Percentiles rank a stretch among this genome's conserved stretches.
These are phyloP conservation scores for Hippocampus zosterae DNA, from an alignment of 2,113 vertebrate genomes.

Conservation along the genomic window DNA sequence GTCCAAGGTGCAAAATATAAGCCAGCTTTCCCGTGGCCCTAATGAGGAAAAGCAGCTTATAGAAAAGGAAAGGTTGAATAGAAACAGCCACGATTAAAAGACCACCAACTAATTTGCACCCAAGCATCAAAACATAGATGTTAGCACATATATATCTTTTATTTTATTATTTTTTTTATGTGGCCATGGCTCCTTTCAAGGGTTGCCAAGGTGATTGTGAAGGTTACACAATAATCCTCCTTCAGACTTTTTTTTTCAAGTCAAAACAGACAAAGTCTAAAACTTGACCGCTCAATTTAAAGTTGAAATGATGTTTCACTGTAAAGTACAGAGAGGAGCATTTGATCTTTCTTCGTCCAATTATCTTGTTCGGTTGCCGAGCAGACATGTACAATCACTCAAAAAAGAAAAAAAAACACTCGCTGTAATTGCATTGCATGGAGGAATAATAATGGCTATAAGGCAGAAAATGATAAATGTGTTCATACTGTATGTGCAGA, in stretches of 20 bases:
- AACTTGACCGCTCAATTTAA: neutral
- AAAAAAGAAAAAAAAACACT: neutral
- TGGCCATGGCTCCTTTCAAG: neutral
- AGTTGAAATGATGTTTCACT: neutral
- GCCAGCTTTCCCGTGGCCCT: no score
- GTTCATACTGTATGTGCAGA: neutral
- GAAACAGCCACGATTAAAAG: no score
- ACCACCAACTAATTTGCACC: no score
- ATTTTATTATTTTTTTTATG: neutral
- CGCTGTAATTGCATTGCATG: constrained; percentile 3
- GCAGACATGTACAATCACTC: neutral
- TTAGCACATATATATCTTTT: neutral
- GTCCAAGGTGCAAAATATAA: no score
- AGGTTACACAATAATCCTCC: neutral
- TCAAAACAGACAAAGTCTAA: neutral
- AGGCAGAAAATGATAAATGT: neutral
- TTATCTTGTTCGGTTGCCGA: neutral
- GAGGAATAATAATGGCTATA: neutral
- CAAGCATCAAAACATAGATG: neutral
- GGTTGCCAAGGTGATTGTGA: neutral
- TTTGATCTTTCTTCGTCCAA: neutral
- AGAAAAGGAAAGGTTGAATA: no score
- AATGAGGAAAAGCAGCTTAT: no score
- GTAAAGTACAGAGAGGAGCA: neutral
- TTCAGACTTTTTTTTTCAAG: neutral